Evolutionary conservation across 1,140 invertebrate species (phyloP).

Genomic region (Hyphantria cunea): DNA sequence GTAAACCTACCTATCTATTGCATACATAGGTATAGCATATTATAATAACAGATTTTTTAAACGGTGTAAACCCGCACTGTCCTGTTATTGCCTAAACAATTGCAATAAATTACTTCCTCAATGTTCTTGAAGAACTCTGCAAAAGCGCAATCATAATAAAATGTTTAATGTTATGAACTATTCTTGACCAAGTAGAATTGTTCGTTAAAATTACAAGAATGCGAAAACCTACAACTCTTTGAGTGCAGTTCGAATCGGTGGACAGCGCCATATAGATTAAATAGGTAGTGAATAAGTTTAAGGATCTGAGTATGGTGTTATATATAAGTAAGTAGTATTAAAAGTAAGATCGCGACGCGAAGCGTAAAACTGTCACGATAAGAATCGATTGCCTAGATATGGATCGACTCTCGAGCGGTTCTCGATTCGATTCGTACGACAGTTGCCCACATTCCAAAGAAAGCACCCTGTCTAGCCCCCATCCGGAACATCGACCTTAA

Average conservation of each 20-base stretch:
- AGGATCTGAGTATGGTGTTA: conserved; percentile 24
- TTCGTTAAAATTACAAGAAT: not conserved
- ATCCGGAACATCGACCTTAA: conserved; percentile 29
- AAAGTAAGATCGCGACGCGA: conserved; percentile 62
- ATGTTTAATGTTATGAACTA: too few relatives aligned
- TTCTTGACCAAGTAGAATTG: too few relatives aligned
- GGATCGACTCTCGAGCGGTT: conserved; percentile 55
- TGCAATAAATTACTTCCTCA: too few relatives aligned
- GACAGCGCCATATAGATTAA: conserved; percentile 11
- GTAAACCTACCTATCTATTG: conserved; percentile 23
- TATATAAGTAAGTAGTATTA: conserved; percentile 47
- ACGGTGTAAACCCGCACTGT: too few relatives aligned
- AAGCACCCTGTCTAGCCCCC: conserved; percentile 31
- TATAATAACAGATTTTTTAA: conserved; percentile 14
- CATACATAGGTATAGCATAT: too few relatives aligned
- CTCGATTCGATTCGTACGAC: conserved; percentile 44
- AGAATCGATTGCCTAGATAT: conserved; percentile 66
- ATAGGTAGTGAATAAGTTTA: conserved; percentile 19
- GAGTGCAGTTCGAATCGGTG: conserved; percentile 6
- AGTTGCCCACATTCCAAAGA: conserved; percentile 61
- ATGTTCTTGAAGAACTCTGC: too few relatives aligned
- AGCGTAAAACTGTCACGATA: conserved; percentile 78
- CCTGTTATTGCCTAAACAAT: too few relatives aligned
- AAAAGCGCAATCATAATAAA: too few relatives aligned
- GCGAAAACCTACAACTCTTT: conserved; percentile 11